Base-by-base conservation (phyloP, 2,113 vertebrate genomes). In the Onychostoma macrolepis region DNA sequence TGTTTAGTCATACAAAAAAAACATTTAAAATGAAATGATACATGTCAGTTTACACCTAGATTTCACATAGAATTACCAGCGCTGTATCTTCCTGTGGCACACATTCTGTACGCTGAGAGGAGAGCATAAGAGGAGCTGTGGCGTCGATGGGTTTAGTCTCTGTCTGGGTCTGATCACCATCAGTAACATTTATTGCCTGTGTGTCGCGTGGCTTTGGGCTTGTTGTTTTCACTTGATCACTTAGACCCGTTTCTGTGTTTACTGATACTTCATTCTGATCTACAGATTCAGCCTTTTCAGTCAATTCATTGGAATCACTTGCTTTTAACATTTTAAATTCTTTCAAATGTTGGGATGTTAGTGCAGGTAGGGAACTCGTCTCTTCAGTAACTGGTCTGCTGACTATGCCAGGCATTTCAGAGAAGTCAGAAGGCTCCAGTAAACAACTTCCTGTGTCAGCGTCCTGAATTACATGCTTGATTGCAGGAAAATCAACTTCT, bases 31-130 rank as follows among this genome's bases (percentile, higher is more conserved):
- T 80, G 0, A 58, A 58, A 80, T 41, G 0, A n/a, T 26, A 81
- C 3, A 43, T 11, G 15, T 17, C 8, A n/a, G 28, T 38, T 13
- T 63, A 65, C 7, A 63, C 24, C 24, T 58, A 13, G 33, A 58
- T 33, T 58, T 58, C 19, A 80, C 80, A 11, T 71, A 28, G 5
- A 41, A 71, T 90, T 87, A 93, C 94, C 88, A 43, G 24, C 7
- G 30, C 28, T 41, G 77, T 24, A 5, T 86, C 45, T 41, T 86
- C 45, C 36, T 56, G 43, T 21, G 65, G 36, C 11, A 24, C 30
- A 80, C 28, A 21, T 13, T 15, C 8, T 75, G 30, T n/a, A 24
- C 53, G 56, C 38, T 63, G 41, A 7, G 15, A 33, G 11, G 76
- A 36, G 19, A 69, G 2, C 12, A 19, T 13, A 28, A 63, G n/a